Evolutionary conservation across 2,888 invertebrate genomes (phyloP).

Genomic region (Tortricodes alternella): DNA sequence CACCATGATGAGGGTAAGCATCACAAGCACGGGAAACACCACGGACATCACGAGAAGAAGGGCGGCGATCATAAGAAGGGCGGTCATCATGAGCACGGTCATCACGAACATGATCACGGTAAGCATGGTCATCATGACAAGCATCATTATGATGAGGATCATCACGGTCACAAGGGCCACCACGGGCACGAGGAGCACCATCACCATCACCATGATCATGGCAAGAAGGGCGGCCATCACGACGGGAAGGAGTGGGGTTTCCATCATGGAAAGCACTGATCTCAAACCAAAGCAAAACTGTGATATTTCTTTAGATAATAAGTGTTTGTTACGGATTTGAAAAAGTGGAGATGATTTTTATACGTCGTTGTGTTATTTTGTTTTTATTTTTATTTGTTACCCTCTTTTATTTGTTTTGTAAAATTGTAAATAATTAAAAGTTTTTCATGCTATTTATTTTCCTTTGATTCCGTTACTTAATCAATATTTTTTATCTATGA

Average conservation of each 20-base stretch:
- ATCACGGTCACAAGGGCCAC: slow-evolving; percentile 76
- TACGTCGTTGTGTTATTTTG: slow-evolving; percentile 11
- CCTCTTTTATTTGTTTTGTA: slow-evolving; percentile 1
- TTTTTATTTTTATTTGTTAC: background rate
- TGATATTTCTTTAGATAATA: slow-evolving; percentile 54
- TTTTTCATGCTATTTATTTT: background rate
- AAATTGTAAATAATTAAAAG: slow-evolving; percentile 22
- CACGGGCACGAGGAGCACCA: slow-evolving; percentile 77
- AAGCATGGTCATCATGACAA: slow-evolving; percentile 75
- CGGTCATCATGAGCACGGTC: slow-evolving; percentile 70
- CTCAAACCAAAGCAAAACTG: slow-evolving; percentile 52
- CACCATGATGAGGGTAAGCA: slow-evolving; percentile 76
- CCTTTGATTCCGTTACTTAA: background rate
- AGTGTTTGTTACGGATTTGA: slow-evolving; percentile 12
- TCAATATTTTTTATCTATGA: too few species aligned
- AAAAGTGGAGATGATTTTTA: background rate
- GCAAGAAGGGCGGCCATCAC: slow-evolving; percentile 75
- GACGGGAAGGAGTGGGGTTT: slow-evolving; percentile 75
- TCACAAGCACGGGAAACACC: slow-evolving; percentile 74
- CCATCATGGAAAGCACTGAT: slow-evolving; percentile 76
- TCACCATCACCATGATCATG: slow-evolving; percentile 74
- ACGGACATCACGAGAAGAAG: slow-evolving; percentile 71
- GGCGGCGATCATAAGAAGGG: slow-evolving; percentile 76
- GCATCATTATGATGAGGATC: slow-evolving; percentile 71
- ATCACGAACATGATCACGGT: slow-evolving; percentile 74